Base-by-base conservation (phyloP, 2,797 vertebrate species). In the Novumbra hubbsi region DNA sequence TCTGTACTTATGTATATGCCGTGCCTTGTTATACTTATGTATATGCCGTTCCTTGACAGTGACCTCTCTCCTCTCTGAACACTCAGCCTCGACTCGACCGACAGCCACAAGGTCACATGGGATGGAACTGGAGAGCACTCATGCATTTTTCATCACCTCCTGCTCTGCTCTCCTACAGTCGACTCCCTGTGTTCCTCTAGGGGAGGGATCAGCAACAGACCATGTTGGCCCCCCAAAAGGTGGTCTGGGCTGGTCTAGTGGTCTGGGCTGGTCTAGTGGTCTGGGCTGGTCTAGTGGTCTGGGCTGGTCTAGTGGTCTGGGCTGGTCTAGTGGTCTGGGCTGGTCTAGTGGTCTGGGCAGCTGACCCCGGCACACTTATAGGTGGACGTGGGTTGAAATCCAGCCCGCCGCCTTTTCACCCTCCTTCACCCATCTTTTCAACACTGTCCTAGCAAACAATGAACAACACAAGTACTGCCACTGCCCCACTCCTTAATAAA, bases 141-240 rank as follows among this genome's bases (percentile, higher is more conserved):
- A 81, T 85, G 74, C 79, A 86, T 88, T 76, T 80, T 88, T 86
- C 78, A 86, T 86, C 65, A 52, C 73, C 21, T 60, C 32, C 72
- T 62, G 68, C 77, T 77, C 76, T 12, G 14, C 34, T 68, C 21
- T 34, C 41, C 52, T 5, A 38, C 28, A 73, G 65, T 72, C 73
- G 48, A 38, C 55, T 60, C 21, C 32, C 24, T 62, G 63, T 50
- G 24, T 32, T 65, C 64, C 63, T 60, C n/a, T 24, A 63, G 12
- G 41, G 6, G 41, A 45, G 41, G 34, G 34, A 38, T 38, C 34
- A 38, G 8, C 34, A 38, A 45, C 41, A 45, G 41, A 45, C 41
- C 6, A 12, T 45, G 41, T 45, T 45, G 41, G 41, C 41, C 41
- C 9, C 41, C 41, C 41, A 14, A 45, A 45, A 45, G 11, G 41